These are phyloP conservation scores for Brachymystax lenok DNA, from an alignment of 2,797 vertebrate species.

Conservation along the genomic window DNA sequence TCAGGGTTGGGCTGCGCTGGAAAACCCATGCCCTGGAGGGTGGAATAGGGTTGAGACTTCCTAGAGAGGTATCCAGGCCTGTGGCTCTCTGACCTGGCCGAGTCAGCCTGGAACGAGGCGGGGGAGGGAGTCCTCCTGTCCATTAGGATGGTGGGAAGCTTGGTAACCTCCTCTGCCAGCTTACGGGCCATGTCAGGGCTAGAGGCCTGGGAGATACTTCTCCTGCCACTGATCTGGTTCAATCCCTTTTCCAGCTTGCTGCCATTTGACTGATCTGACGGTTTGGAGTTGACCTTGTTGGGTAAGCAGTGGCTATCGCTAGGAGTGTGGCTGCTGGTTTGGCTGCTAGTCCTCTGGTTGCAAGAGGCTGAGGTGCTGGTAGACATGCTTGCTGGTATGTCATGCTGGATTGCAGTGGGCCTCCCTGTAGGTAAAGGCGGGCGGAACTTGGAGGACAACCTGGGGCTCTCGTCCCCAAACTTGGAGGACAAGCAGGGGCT, in stretches of 20 bases:
- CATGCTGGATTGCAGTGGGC: conserved; percentile 72
- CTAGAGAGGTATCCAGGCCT: conserved; percentile 13
- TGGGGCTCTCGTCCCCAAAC: conserved; percentile 48
- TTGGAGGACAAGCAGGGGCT: conserved; percentile 50
- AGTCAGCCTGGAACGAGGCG: conserved; percentile 53
- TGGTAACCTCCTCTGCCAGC: conserved; percentile 60
- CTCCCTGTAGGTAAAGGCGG: conserved; percentile 65
- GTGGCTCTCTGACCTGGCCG: conserved; percentile 56
- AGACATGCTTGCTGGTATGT: conserved; percentile 38
- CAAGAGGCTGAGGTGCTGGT: conserved; percentile 25
- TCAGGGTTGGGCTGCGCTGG: conserved; percentile 27
- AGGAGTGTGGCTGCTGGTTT: conserved; percentile 8
- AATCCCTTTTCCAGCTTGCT: not conserved
- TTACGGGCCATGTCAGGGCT: conserved; percentile 59
- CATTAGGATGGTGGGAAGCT: conserved; percentile 51
- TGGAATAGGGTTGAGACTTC: conserved; percentile 45
- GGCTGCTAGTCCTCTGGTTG: conserved; percentile 27
- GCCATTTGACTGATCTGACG: conserved; percentile 7
- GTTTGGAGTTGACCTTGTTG: conserved; percentile 46
- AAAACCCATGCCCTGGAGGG: conserved; percentile 26
- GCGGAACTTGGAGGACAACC: conserved; percentile 35
- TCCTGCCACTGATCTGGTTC: conserved; percentile 36
- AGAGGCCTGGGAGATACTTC: conserved; percentile 46
- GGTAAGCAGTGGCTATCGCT: conserved; percentile 29
- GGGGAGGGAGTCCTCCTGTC: conserved; percentile 63